phyloP scores from a whole-genome alignment of 2,113 vertebrate genomes.

The Ranitomeya imitator region DNA sequence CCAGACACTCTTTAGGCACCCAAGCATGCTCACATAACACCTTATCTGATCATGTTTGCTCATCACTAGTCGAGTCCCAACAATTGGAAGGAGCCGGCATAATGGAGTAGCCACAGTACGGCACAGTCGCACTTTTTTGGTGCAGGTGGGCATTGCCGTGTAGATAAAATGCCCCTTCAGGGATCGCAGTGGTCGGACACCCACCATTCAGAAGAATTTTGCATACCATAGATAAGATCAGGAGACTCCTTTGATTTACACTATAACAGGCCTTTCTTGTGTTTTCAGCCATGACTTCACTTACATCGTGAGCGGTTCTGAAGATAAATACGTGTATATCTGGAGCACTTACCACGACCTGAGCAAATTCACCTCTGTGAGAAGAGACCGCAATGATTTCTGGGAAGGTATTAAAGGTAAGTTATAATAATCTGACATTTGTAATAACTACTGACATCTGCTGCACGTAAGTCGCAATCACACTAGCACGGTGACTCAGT shows the following conservation, averaged over 20 bases:
- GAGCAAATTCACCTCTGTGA: constrained; percentile 96
- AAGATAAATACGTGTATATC: constrained; percentile 97
- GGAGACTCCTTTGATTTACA: background rate
- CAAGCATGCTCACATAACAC: too few relatives aligned
- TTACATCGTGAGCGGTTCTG: constrained; percentile 95
- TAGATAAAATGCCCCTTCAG: too few relatives aligned
- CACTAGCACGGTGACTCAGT: too few relatives aligned
- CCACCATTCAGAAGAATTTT: too few relatives aligned
- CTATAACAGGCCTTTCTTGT: constrained; percentile 14
- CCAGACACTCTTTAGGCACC: too few relatives aligned
- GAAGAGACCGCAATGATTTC: constrained; percentile 97
- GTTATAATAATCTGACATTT: background rate
- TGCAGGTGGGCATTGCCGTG: too few relatives aligned
- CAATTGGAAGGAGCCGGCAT: too few relatives aligned
- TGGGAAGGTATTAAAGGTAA: constrained; percentile 99
- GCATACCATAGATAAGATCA: background rate
- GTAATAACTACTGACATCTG: background rate
- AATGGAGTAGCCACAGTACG: too few relatives aligned
- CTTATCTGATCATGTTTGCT: too few relatives aligned
- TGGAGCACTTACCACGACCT: constrained; percentile 99
- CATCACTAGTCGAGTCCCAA: too few relatives aligned
- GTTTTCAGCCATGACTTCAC: constrained; percentile 90
- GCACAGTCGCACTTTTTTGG: too few relatives aligned
- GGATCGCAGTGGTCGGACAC: too few relatives aligned
- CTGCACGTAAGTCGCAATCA: background rate